Evolutionary conservation across 2,113 vertebrate genomes (phyloP).

Genomic region (Eptesicus fuscus): DNA sequence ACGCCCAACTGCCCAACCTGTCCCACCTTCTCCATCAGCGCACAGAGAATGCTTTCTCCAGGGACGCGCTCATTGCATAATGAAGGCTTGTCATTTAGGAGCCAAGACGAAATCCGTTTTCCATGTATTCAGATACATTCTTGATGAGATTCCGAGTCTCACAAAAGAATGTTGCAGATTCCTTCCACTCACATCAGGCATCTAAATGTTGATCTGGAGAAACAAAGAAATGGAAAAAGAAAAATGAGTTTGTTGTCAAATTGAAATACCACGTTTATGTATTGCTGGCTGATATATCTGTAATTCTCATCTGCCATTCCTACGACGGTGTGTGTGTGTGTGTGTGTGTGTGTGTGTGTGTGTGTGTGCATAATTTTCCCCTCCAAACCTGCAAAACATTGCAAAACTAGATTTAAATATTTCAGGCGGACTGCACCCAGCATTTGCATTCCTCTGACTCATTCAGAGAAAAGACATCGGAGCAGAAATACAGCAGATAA

Average conservation of each 20-base stretch:
- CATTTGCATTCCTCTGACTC: constrained; percentile 99
- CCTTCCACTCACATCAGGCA: constrained; percentile 72
- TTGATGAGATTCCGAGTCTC: constrained; percentile 75
- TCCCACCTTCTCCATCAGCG: constrained; percentile 68
- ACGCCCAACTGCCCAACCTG: constrained; percentile 46
- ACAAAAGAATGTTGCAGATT: constrained; percentile 77
- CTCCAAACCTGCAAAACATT: constrained; percentile 85
- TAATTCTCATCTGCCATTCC: constrained; percentile 81
- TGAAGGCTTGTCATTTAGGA: constrained; percentile 75
- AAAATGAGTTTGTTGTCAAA: constrained; percentile 80
- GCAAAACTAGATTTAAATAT: constrained; percentile 88
- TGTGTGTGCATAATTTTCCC: constrained; percentile 40
- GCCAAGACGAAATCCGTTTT: constrained; percentile 78
- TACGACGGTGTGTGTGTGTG: constrained; percentile 56
- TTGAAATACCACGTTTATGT: constrained; percentile 73
- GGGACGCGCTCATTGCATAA: constrained; percentile 65
- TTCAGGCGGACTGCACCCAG: constrained; percentile 85
- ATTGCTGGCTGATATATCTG: constrained; percentile 78
- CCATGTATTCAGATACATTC: constrained; percentile 74
- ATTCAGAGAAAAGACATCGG: constrained; percentile 97
- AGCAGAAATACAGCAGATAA: constrained; percentile 98
- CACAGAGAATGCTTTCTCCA: constrained; percentile 66
- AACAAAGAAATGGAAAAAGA: constrained; percentile 57
- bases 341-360: constrained; percentile 46
- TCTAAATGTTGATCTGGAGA: constrained; percentile 77